Evolutionary conservation across 1,140 invertebrate species (phyloP).

Genomic region (Leptoteleia sp.): DNA sequence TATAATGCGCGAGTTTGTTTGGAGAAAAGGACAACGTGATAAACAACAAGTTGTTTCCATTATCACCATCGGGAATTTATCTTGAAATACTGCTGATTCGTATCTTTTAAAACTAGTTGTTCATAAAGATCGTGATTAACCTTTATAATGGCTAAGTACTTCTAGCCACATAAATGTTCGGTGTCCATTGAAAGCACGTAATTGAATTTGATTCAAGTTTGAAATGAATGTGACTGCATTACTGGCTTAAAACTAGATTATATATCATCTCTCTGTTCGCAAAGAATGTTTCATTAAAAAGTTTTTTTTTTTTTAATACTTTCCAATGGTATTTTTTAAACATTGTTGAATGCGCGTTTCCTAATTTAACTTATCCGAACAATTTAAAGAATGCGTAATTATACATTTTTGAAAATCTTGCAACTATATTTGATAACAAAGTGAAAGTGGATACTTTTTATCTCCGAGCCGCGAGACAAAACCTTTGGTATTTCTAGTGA

Average conservation of each 20-base stretch:
- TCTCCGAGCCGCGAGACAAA: background rate
- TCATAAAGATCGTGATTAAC: conserved; percentile 45
- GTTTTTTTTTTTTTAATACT: no score
- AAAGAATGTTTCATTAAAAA: no score
- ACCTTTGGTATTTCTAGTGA: conserved; percentile 1
- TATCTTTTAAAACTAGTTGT: conserved; percentile 40
- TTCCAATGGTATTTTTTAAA: no score
- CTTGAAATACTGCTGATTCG: conserved; percentile 30
- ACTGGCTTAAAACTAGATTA: conserved; percentile 35
- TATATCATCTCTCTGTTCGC: conserved; percentile 21
- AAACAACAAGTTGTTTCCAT: conserved; percentile 15
- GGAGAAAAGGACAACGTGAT: conserved; percentile 37
- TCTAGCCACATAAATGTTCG: conserved; percentile 24
- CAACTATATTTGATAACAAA: no score
- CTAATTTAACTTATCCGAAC: no score
- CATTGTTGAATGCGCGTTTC: no score
- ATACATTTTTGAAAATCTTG: background rate
- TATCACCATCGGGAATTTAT: conserved; percentile 25
- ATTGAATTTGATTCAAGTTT: conserved; percentile 36
- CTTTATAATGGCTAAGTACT: conserved; percentile 41
- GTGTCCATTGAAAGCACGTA: conserved; percentile 31
- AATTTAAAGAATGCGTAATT: background rate
- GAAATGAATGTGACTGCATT: conserved; percentile 36
- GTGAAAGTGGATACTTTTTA: background rate
- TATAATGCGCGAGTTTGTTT: background rate